Base-by-base conservation (phyloP, 2,888 invertebrate species). In the Tetragnatha montana region DNA sequence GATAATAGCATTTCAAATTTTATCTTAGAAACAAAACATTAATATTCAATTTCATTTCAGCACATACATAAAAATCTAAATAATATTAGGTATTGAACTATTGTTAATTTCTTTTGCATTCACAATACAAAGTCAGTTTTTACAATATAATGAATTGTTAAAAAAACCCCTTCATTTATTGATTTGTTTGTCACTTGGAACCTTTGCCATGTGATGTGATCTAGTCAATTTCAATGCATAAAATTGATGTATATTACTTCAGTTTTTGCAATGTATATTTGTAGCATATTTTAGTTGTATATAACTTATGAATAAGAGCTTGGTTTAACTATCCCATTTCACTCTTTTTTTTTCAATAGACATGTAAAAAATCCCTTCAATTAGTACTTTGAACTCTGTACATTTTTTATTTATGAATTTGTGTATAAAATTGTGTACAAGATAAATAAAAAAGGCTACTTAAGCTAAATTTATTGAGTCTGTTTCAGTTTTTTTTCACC, bases 391-490 rank as follows among this genome's bases (percentile, higher is more conserved):
- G 21, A 73, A 19, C 6, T 47, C 49, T 81, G 69, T 50, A 68
- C 75, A 76, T 84, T 84, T 49, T 22, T 70, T 74, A 82, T 82
- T 74, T 82, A 82, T 82, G 50, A 68, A 51, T 35, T 49, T 76
- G 75, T 70, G 35, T 69, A 84, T 51, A 84, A 84, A 81, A 82
- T 35, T 17, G 22, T 82, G 81, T 81, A 60, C 73, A 82, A 71
- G 51, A 81, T 14, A n/a, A 74, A 74, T 68, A 70, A 76, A 84
- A 76, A 22, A 21, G n/a, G 22, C 76, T 76, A 84, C 73, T 82
- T 82, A 85, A 81, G 71, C 71, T 81, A 35, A 35, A 78, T 73
- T 89, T 86, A 85, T 85, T 89, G 85, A 81, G 76, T 78, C 60
- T 81, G 70, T 78, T 84, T 81, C 19, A 50, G 69, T 70, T 90